These are phyloP conservation scores for Simalia tracyae DNA, from an alignment of 2,797 vertebrate genomes.

Conservation along the genomic window DNA sequence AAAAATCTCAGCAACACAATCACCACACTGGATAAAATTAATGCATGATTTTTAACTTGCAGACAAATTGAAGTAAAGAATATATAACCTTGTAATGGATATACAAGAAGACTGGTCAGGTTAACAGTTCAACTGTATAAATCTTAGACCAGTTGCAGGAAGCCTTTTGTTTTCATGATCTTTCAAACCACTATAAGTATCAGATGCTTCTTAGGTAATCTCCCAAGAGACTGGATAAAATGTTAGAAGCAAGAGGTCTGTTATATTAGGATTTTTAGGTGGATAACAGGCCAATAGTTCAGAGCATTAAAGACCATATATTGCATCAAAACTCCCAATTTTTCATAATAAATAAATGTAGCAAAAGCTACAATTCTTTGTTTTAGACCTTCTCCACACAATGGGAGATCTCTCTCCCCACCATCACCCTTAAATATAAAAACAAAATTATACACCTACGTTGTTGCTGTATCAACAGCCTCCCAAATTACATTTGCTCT, in stretches of 20 bases:
- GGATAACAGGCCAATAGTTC: neutral
- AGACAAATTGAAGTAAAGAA: neutral
- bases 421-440: neutral
- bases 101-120: constrained; percentile 24
- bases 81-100: constrained; percentile 17
- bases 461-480: neutral
- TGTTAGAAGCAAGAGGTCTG: constrained; percentile 41
- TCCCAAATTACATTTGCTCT: neutral
- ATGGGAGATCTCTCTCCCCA: neutral
- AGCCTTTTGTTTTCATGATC: constrained; percentile 44
- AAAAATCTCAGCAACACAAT: neutral
- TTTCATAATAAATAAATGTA: neutral
- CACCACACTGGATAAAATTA: constrained; percentile 30
- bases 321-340: neutral
- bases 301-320: neutral
- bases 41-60: neutral
- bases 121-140: constrained; percentile 42
- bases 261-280: neutral
- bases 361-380: neutral
- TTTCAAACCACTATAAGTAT: constrained; percentile 38
- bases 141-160: constrained; percentile 52
- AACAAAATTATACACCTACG: neutral
- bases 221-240: constrained; percentile 41
- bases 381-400: neutral
- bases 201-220: constrained; percentile 53